phyloP scores from a whole-genome alignment of 2,888 invertebrate species.

The Agrochola macilenta region DNA sequence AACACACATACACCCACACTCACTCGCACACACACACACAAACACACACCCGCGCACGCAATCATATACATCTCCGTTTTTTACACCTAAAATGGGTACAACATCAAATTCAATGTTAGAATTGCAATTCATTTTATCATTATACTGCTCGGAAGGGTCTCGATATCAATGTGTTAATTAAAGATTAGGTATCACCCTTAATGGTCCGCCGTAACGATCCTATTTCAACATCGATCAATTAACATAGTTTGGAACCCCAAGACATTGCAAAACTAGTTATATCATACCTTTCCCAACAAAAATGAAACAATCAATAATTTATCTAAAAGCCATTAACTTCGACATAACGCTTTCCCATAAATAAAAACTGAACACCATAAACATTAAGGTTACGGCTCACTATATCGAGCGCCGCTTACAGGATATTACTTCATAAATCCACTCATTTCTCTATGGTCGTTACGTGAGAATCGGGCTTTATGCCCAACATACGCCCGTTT shows the following conservation, averaged over 20 bases:
- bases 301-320: conserved; percentile 1
- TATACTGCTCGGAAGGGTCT: neutral
- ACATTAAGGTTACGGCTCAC: conserved; percentile 36
- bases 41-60: too few species aligned
- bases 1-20: too few species aligned
- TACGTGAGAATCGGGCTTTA: conserved; percentile 58
- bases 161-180: neutral
- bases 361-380: conserved; percentile 38
- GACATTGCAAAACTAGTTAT: too few species aligned
- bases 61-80: too few species aligned
- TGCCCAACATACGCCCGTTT: conserved; percentile 28
- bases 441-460: conserved; percentile 47
- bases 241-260: neutral
- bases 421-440: conserved; percentile 61
- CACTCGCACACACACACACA: too few species aligned
- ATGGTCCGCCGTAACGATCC: neutral
- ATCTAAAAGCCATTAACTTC: conserved; percentile 10
- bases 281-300: neutral
- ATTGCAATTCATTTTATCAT: too few species aligned
- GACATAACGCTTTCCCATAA: conserved; percentile 21
- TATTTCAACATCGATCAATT: neutral
- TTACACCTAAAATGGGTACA: too few species aligned
- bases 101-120: too few species aligned
- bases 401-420: conserved; percentile 38
- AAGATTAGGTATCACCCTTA: neutral